Percentiles rank a stretch among this genome's conserved stretches.
phyloP scores from a whole-genome alignment of 2,888 invertebrate species.

The Melieria picta region DNA sequence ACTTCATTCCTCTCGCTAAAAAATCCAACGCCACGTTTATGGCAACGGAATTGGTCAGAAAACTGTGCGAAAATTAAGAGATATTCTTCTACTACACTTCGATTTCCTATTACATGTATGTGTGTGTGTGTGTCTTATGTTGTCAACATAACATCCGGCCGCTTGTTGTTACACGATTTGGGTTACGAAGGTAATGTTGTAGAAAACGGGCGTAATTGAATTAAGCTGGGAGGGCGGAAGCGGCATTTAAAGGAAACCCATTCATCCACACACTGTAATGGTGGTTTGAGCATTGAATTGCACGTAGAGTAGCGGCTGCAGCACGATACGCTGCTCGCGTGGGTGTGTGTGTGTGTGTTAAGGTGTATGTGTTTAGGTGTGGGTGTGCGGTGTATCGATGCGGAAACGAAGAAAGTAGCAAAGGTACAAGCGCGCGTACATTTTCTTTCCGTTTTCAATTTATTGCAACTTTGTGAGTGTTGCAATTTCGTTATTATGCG shows the following conservation, averaged over 20 bases:
- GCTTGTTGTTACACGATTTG: background rate
- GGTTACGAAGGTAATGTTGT: conserved; percentile 46
- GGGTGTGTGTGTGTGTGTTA: conserved; percentile 1
- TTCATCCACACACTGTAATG: too few species aligned
- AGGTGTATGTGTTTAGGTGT: conserved; percentile 12
- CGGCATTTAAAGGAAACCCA: too few species aligned
- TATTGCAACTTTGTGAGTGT: conserved; percentile 43
- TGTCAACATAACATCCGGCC: background rate
- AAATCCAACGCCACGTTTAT: too few species aligned
- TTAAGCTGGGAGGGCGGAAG: conserved; percentile 34
- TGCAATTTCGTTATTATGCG: conserved; percentile 20
- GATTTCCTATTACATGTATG: background rate
- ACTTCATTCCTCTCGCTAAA: too few species aligned
- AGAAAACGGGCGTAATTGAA: conserved; percentile 57
- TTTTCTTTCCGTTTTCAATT: conserved; percentile 49
- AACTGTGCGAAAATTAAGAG: too few species aligned
- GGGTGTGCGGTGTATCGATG: background rate
- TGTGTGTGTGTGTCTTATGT: background rate
- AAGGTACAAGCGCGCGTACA: conserved; percentile 3
- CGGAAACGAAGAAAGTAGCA: background rate
- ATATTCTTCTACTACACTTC: too few species aligned
- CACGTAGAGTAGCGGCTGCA: too few species aligned
- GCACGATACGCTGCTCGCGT: background rate
- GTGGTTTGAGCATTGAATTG: too few species aligned
- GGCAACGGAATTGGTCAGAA: too few species aligned